phyloP scores from a whole-genome alignment of 2,888 invertebrate species.

The Odontothrips loti region DNA sequence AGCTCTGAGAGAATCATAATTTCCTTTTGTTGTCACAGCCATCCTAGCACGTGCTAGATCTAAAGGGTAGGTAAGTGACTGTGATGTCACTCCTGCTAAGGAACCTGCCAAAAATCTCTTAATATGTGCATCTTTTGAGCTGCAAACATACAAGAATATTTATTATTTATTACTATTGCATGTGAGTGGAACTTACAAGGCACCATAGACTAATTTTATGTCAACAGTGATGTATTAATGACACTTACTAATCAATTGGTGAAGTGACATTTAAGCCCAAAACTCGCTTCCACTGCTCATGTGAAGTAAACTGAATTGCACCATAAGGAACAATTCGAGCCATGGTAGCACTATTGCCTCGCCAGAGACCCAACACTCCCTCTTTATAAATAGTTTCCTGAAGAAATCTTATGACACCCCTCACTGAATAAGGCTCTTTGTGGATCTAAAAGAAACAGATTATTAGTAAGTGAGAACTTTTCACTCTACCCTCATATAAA shows the following conservation, averaged over 20 bases:
- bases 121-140: slow-evolving; percentile 45
- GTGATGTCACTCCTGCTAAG: slow-evolving; percentile 92
- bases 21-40: slow-evolving; percentile 83
- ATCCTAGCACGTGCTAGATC: slow-evolving; percentile 95
- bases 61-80: slow-evolving; percentile 89
- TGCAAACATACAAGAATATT: slow-evolving; percentile 33
- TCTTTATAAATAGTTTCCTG: slow-evolving; percentile 63
- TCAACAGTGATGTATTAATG: background rate
- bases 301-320: slow-evolving; percentile 94
- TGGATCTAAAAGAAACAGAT: slow-evolving; percentile 47
- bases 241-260: slow-evolving; percentile 51
- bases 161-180: background rate
- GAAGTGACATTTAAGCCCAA: slow-evolving; percentile 60
- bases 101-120: slow-evolving; percentile 83
- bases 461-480: background rate
- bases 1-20: slow-evolving; percentile 61
- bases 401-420: slow-evolving; percentile 67
- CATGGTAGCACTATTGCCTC: slow-evolving; percentile 98
- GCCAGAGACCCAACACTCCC: slow-evolving; percentile 83
- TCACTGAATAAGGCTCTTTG: slow-evolving; percentile 65
- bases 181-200: background rate
- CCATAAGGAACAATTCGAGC: slow-evolving; percentile 95
- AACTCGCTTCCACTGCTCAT: slow-evolving; percentile 92
- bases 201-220: no score
- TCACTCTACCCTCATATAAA: background rate